A percentile compares a stretch with the other conserved stretches of the same genome.
phyloP scores from a whole-genome alignment of 2,888 invertebrate species.

The Agrotis puta region DNA sequence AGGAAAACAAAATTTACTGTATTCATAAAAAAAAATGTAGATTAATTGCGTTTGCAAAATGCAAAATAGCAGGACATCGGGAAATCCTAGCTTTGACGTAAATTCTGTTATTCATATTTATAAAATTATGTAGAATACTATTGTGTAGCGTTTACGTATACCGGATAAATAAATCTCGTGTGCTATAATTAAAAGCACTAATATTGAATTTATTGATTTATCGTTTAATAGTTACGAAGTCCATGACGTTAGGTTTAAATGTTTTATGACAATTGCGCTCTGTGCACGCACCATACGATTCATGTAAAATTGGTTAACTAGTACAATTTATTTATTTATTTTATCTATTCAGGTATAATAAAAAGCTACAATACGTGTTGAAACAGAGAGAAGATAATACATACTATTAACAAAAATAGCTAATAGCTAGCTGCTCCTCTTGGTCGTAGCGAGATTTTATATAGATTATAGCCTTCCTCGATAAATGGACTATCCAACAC shows the following conservation, averaged over 20 bases:
- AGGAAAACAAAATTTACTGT: background rate
- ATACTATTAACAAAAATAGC: too few species aligned
- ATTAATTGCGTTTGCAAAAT: background rate
- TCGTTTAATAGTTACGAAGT: slow-evolving; percentile 16
- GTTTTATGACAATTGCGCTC: background rate
- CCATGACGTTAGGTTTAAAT: slow-evolving; percentile 1
- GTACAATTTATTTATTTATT: too few species aligned
- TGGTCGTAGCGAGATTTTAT: too few species aligned
- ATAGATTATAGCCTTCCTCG: too few species aligned
- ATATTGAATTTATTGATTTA: background rate
- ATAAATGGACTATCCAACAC: too few species aligned
- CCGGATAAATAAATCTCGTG: slow-evolving; percentile 7
- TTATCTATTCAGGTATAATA: too few species aligned
- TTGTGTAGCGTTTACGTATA: slow-evolving; percentile 13
- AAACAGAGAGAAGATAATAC: too few species aligned
- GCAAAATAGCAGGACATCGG: slow-evolving; percentile 5
- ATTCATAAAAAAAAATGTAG: background rate
- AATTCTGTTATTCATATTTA: background rate
- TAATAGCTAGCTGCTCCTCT: too few species aligned
- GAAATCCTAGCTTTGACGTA: slow-evolving; percentile 16
- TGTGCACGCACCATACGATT: background rate
- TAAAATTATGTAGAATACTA: slow-evolving; percentile 28
- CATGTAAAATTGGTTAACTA: background rate
- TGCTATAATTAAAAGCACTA: slow-evolving; percentile 1
- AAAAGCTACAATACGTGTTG: too few species aligned